Percentiles rank a stretch among this genome's conserved stretches.
Conservation (phyloP, 2,113 vertebrate genomes). For the Columba livia region DNA sequence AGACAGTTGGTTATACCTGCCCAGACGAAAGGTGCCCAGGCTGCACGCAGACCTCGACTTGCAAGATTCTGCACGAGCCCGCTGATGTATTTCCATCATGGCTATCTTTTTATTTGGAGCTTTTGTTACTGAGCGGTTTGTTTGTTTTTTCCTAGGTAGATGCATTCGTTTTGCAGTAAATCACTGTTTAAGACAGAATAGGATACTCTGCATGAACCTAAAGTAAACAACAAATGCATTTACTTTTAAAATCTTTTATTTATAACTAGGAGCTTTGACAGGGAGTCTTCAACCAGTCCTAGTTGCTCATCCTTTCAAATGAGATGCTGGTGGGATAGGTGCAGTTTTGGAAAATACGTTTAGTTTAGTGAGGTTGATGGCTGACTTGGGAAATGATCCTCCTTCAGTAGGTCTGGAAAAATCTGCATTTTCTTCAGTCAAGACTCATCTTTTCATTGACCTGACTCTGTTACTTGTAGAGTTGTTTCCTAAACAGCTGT, state of each 20-base stretch:
- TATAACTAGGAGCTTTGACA: background rate
- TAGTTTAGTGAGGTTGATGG: background rate
- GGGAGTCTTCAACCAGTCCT: background rate
- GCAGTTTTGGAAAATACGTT: background rate
- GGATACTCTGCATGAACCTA: background rate
- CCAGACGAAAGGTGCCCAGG: background rate
- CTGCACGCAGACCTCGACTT: rapidly evolving
- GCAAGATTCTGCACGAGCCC: background rate
- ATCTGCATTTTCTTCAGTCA: background rate
- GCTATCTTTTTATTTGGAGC: background rate
- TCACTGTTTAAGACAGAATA: background rate
- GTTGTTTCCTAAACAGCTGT: background rate
- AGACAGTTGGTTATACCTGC: background rate
- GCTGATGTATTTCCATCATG: background rate
- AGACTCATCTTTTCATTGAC: background rate
- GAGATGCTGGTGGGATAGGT: background rate
- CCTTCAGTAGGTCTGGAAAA: background rate
- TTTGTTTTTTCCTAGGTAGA: background rate
- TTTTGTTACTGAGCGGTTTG: background rate
- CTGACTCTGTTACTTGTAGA: background rate
- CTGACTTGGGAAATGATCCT: background rate
- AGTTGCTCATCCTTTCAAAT: background rate
- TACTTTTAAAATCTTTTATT: background rate
- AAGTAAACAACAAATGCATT: background rate
- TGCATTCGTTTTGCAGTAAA: background rate